These are phyloP conservation scores for Acleris laterana DNA, from an alignment of 2,888 invertebrate species.

Conservation along the genomic window DNA sequence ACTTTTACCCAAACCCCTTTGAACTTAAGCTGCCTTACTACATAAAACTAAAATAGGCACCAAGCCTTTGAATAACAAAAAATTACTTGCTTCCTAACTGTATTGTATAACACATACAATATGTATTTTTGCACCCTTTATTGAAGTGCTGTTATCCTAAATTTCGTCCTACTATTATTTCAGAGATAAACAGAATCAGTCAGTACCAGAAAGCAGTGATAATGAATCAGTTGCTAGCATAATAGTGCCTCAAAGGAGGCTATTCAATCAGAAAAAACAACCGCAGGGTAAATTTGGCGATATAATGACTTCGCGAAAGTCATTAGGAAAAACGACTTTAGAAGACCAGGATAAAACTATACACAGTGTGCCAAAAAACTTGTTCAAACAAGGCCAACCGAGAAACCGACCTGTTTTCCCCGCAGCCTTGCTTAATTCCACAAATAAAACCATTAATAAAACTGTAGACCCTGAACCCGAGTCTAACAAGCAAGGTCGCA, in stretches of 20 bases:
- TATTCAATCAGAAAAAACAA: constrained; percentile 66
- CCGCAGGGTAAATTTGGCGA: constrained; percentile 56
- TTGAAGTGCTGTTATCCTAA: background rate
- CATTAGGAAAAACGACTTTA: constrained; percentile 53
- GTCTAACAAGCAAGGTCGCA: constrained; percentile 55
- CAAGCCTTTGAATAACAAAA: no score
- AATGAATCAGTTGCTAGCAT: constrained; percentile 73
- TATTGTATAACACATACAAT: no score
- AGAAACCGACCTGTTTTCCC: constrained; percentile 63
- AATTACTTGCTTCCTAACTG: no score
- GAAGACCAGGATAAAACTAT: constrained; percentile 53
- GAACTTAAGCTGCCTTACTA: constrained; percentile 3
- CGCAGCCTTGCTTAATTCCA: constrained; percentile 61
- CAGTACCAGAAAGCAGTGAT: constrained; percentile 71
- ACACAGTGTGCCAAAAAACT: constrained; percentile 54
- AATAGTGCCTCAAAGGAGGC: constrained; percentile 65
- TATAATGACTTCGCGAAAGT: constrained; percentile 56
- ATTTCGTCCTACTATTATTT: constrained; percentile 26
- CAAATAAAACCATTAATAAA: constrained; percentile 62
- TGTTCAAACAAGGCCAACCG: constrained; percentile 57
- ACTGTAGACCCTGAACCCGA: constrained; percentile 55
- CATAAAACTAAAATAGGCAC: no score
- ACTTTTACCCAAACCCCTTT: no score
- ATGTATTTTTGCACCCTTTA: background rate
- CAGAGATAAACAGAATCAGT: constrained; percentile 62